Percentiles rank a stretch among this genome's conserved stretches.
phyloP scores from a whole-genome alignment of 2,888 invertebrate genomes.

The Pheosia gnoma region DNA sequence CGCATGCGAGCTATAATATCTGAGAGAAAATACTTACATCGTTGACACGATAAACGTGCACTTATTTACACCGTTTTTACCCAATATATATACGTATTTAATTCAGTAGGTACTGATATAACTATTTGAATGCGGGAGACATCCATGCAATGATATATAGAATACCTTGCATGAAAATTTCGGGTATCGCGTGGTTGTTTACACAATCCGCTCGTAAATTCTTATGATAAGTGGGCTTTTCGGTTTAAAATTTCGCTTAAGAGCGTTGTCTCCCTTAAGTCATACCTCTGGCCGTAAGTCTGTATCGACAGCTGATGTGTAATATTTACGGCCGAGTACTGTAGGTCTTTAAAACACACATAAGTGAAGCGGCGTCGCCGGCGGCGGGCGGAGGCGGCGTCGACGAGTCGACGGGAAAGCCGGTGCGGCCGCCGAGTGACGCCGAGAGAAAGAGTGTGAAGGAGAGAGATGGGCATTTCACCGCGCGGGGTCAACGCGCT shows the following conservation, averaged over 20 bases:
- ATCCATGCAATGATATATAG: too few relatives aligned
- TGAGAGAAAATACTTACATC: constrained; percentile 63
- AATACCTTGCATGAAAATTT: too few relatives aligned
- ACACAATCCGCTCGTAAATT: too few relatives aligned
- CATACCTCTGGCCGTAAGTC: too few relatives aligned
- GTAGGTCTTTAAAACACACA: not conserved
- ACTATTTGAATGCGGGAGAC: too few relatives aligned
- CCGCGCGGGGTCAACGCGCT: constrained; percentile 81
- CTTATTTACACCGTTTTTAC: constrained; percentile 36
- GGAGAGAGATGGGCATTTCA: constrained; percentile 82
- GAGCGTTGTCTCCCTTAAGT: too few relatives aligned
- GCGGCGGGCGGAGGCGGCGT: constrained; percentile 21
- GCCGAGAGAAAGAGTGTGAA: constrained; percentile 82
- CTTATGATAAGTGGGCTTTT: too few relatives aligned
- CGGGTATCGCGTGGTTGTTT: too few relatives aligned
- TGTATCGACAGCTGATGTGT: not conserved
- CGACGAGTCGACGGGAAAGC: constrained; percentile 65
- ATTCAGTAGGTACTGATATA: constrained; percentile 23
- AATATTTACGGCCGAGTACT: too few relatives aligned
- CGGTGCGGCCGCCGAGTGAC: constrained; percentile 55
- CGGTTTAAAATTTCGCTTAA: too few relatives aligned
- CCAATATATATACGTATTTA: constrained; percentile 34
- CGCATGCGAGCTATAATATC: constrained; percentile 66
- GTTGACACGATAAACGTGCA: constrained; percentile 49
- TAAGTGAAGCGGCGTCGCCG: constrained; percentile 26